A percentile compares a stretch with the other conserved stretches of the same genome.
These are phyloP conservation scores for Timandra comae DNA, from an alignment of 2,888 invertebrate genomes.

Conservation along the genomic window DNA sequence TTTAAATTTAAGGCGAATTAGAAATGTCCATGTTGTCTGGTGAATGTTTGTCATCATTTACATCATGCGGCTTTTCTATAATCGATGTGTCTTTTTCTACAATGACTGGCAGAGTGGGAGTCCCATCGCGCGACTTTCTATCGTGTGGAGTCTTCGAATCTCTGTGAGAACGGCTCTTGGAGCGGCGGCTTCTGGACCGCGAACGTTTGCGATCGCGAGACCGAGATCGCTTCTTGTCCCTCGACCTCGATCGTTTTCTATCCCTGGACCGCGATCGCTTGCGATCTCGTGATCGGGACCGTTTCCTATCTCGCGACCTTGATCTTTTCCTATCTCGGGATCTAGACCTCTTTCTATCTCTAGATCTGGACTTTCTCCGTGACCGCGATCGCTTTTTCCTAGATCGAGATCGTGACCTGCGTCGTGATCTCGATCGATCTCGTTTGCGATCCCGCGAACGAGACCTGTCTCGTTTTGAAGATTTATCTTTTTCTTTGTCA, in stretches of 20 bases:
- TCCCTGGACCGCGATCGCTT: slow-evolving; percentile 67
- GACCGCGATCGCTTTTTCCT: slow-evolving; percentile 69
- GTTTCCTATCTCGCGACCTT: slow-evolving; percentile 75
- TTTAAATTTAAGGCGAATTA: slow-evolving; percentile 79
- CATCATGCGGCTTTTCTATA: slow-evolving; percentile 43
- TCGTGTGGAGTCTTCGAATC: slow-evolving; percentile 63
- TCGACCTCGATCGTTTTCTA: slow-evolving; percentile 65
- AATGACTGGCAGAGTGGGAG: slow-evolving; percentile 44
- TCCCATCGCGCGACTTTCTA: slow-evolving; percentile 54
- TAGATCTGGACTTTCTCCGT: slow-evolving; percentile 51
- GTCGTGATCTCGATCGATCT: slow-evolving; percentile 76
- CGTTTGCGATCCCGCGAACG: slow-evolving; percentile 64
- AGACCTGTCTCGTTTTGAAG: slow-evolving; percentile 64
- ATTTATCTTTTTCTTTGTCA: slow-evolving; percentile 42
- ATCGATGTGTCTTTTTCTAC: slow-evolving; percentile 42
- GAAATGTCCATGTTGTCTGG: slow-evolving; percentile 88
- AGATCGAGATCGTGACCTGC: slow-evolving; percentile 77
- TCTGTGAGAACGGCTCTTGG: slow-evolving; percentile 61
- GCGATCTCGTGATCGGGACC: slow-evolving; percentile 72
- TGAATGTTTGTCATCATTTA: slow-evolving; percentile 76
- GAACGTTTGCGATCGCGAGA: slow-evolving; percentile 66
- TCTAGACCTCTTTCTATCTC: slow-evolving; percentile 61
- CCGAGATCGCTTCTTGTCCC: slow-evolving; percentile 59
- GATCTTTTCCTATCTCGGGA: slow-evolving; percentile 76
- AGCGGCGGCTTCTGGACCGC: slow-evolving; percentile 53